A percentile compares a stretch with the other conserved stretches of the same genome.
Conservation (phyloP, 2,113 vertebrate species). For the Polyodon spathula region DNA sequence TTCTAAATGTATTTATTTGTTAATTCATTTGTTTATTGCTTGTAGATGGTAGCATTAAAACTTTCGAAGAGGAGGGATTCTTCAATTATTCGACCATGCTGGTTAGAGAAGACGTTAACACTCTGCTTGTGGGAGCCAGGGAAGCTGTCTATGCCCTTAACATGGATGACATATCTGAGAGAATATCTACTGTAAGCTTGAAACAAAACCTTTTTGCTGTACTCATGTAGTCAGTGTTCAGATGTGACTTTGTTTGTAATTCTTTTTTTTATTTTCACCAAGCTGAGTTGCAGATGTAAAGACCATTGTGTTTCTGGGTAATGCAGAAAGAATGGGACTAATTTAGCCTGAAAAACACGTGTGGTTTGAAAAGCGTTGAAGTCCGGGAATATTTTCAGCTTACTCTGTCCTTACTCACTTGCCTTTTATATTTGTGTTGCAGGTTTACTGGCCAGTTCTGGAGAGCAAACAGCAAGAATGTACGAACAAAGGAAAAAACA, state of each 20-base stretch:
- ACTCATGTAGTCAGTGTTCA: too few relatives aligned
- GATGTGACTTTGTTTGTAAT: too few relatives aligned
- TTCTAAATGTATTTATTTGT: too few relatives aligned
- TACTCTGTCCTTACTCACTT: background rate
- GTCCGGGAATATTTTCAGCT: too few relatives aligned
- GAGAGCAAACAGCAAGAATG: slow-evolving; percentile 51
- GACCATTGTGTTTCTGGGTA: background rate
- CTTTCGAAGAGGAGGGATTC: slow-evolving; percentile 43
- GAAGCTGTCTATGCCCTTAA: slow-evolving; percentile 59
- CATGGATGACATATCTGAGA: slow-evolving; percentile 44
- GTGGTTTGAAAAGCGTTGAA: background rate
- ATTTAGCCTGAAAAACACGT: too few relatives aligned
- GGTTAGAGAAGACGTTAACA: slow-evolving; percentile 45
- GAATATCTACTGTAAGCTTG: slow-evolving; percentile 43
- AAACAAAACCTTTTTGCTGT: too few relatives aligned
- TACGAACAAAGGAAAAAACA: slow-evolving; percentile 48
- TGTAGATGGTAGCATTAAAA: slow-evolving; percentile 39
- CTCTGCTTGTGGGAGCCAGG: slow-evolving; percentile 58
- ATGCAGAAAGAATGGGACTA: background rate
- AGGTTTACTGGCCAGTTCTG: slow-evolving; percentile 53
- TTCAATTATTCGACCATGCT: slow-evolving; percentile 58
- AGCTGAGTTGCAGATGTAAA: too few relatives aligned
- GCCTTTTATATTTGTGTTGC: slow-evolving; percentile 20
- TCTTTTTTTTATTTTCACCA: too few relatives aligned
- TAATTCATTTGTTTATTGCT: slow-evolving; percentile 6